phyloP scores from a whole-genome alignment of 2,888 invertebrate species.

The Priocnemis perturbator region DNA sequence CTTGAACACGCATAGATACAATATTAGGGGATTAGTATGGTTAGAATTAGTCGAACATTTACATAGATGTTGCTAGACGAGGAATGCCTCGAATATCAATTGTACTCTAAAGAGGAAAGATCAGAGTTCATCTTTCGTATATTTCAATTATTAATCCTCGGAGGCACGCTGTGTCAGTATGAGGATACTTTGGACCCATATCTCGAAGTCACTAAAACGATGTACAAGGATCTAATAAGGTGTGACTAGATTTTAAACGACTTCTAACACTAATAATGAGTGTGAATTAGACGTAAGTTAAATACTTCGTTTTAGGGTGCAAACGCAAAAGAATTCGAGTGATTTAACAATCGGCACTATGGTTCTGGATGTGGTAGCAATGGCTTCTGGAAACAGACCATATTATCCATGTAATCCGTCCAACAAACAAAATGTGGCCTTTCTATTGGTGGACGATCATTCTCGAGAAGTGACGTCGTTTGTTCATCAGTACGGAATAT shows the following conservation, averaged over 20 bases:
- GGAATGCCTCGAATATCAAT: constrained; percentile 75
- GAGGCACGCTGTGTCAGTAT: constrained; percentile 78
- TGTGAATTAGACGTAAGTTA: background rate
- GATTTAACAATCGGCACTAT: constrained; percentile 64
- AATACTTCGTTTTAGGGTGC: constrained; percentile 63
- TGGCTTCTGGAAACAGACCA: constrained; percentile 53
- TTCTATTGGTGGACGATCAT: constrained; percentile 75
- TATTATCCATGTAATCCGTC: constrained; percentile 65
- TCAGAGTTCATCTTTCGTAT: constrained; percentile 78
- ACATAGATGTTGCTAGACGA: constrained; percentile 63
- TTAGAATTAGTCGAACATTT: too few species aligned
- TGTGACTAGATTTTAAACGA: constrained; percentile 32
- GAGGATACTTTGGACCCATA: constrained; percentile 78
- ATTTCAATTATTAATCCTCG: constrained; percentile 77
- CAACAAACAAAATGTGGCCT: constrained; percentile 75
- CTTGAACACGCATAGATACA: too few species aligned
- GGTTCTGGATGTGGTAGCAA: constrained; percentile 68
- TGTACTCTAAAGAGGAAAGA: constrained; percentile 75
- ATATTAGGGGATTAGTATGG: too few species aligned
- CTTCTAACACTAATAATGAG: background rate
- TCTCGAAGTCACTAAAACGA: constrained; percentile 75
- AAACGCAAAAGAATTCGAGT: constrained; percentile 52
- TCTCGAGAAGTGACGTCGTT: constrained; percentile 64
- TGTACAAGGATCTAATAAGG: constrained; percentile 79
- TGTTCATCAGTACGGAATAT: constrained; percentile 62